These are phyloP conservation scores for Coccyzus lansbergi DNA, from an alignment of 2,797 vertebrate species.

Conservation along the genomic window DNA sequence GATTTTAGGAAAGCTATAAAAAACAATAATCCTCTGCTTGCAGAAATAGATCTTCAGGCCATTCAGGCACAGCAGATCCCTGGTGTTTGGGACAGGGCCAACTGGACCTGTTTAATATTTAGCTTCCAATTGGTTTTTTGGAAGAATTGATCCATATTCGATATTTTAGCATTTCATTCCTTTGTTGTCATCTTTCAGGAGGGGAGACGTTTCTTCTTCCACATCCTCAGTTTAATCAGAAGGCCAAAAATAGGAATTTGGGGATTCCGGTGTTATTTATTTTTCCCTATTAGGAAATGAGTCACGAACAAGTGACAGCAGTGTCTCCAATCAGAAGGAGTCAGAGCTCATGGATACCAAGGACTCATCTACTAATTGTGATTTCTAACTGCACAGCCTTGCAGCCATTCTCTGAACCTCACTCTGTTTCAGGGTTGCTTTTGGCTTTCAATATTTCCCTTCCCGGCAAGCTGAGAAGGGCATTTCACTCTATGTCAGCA, in stretches of 20 bases:
- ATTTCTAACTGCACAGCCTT: background rate
- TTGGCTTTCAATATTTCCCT: background rate
- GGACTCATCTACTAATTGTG: background rate
- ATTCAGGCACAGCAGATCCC: background rate
- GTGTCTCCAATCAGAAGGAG: slow-evolving; percentile 20
- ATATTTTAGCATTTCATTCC: background rate
- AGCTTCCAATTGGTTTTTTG: background rate
- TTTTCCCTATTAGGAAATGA: slow-evolving; percentile 58
- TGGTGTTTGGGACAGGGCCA: background rate
- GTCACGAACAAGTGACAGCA: slow-evolving; percentile 10
- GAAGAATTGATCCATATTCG: background rate
- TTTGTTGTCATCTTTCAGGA: background rate
- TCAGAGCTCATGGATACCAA: slow-evolving; percentile 17
- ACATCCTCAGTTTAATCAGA: slow-evolving; percentile 6
- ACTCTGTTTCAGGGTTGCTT: background rate
- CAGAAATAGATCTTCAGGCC: background rate
- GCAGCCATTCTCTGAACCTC: background rate
- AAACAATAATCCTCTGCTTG: background rate
- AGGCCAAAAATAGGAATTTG: slow-evolving; percentile 41
- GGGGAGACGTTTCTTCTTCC: background rate
- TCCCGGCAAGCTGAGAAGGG: background rate
- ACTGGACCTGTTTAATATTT: background rate
- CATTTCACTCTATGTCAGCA: background rate
- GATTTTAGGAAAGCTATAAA: background rate
- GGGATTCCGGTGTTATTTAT: slow-evolving; percentile 36